Evolutionary conservation across 2,888 invertebrate genomes (phyloP), one percentile per base, ranked within the genome.

Genomic region (Pristionchus japonicus): DNA sequence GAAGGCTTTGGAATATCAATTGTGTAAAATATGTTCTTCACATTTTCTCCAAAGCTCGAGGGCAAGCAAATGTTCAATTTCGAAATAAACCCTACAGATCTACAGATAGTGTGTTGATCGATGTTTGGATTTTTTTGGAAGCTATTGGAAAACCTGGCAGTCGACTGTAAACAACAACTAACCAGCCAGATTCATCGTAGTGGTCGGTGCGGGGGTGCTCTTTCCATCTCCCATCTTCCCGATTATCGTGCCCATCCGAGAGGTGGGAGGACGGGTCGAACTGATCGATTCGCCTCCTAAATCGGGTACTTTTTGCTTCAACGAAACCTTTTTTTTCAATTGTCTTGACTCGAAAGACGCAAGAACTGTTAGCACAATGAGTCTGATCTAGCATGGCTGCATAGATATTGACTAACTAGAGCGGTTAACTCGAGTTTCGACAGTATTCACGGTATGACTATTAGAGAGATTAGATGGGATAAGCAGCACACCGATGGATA

Each of bases 201-300:
- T 31, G 0, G 82, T 43, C 27, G 49, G 82, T 15, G 82, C 57
- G 27, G 52, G 52, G 23, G 82, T 52, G n/a, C 34, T 37, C 52
- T 83, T 83, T 13, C 82, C 82, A 37, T 83, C 57, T 27, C 31
- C 31, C 27, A 27, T 20, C 34, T 34, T 83, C 15, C n/a, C n/a
- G 4, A 77, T 40, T 31, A 49, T 31, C n/a, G 52, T 61, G 3
- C 27, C 40, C 61, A 85, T 40, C 6, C 85, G 61, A 11, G 64
- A 40, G 27, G 85, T 85, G 1, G 85, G 85, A 23, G 85, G 85
- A 15, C 85, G 85, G 1, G 85, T 85, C 13, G 85, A 85, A 15
- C 61, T 43, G 37, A 64, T 31, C 27, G 85, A 85, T 20, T 85
- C 85, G 2, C 85, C 85, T 0, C 85, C 85, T 85, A 9, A 84